Evolutionary conservation across 2,113 vertebrate species (phyloP).

Genomic region (Mystacornis crossleyi): DNA sequence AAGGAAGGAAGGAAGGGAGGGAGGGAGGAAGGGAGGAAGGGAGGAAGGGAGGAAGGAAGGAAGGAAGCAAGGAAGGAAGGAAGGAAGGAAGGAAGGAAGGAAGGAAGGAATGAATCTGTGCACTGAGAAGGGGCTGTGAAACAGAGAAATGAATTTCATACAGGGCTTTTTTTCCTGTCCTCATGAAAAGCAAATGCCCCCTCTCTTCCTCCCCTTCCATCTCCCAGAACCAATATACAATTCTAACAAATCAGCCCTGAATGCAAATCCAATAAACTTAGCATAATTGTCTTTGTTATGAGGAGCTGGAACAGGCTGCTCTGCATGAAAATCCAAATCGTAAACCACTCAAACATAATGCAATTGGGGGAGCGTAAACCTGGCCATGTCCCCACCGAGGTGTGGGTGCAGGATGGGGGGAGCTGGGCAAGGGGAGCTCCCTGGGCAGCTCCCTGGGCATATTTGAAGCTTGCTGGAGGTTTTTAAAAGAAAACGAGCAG

Average conservation of each 20-base stretch:
- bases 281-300: conserved; percentile 59
- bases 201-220: not conserved
- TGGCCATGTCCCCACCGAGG: not conserved
- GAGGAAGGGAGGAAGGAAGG: not conserved
- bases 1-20: not conserved
- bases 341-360: conserved; percentile 1
- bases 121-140: not conserved
- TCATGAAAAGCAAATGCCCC: conserved; percentile 38
- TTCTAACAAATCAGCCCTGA: conserved; percentile 61
- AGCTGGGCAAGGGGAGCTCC: not conserved
- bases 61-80: not conserved
- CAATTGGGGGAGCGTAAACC: not conserved
- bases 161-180: not conserved
- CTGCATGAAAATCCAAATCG: conserved; percentile 46
- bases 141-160: not conserved
- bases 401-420: not conserved
- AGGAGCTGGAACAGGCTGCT: conserved; percentile 42
- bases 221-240: conserved; percentile 46
- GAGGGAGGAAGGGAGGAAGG: no score
- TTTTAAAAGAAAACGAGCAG: not conserved
- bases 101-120: not conserved
- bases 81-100: not conserved
- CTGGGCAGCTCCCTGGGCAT: not conserved
- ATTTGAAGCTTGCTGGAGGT: not conserved
- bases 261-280: conserved; percentile 66